These are phyloP conservation scores for Aspidapion aeneum DNA, from an alignment of 2,888 invertebrate species.

Conservation along the genomic window DNA sequence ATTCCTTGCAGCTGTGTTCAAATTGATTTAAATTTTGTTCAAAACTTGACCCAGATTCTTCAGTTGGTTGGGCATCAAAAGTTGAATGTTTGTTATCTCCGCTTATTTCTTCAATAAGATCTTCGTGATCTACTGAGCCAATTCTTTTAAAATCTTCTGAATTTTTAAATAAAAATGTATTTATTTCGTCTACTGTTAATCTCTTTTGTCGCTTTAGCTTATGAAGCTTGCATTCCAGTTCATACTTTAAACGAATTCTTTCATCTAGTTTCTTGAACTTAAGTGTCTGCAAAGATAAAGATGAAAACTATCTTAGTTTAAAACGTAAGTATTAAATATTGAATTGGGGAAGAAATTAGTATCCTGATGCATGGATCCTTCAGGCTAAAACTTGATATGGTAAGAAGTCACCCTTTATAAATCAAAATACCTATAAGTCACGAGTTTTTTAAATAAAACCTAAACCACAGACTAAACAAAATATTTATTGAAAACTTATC, in stretches of 20 bases:
- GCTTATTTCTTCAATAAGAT: slow-evolving; percentile 1
- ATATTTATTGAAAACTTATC: too few species aligned
- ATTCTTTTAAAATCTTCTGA: slow-evolving; percentile 14
- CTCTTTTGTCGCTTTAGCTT: slow-evolving; percentile 34
- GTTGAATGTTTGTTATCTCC: slow-evolving; percentile 14
- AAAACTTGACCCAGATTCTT: too few species aligned
- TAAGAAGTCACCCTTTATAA: too few species aligned
- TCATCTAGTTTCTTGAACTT: slow-evolving; percentile 26
- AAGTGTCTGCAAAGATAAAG: slow-evolving; percentile 31
- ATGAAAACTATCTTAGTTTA: neutral
- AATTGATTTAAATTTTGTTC: too few species aligned
- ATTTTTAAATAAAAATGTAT: slow-evolving; percentile 31
- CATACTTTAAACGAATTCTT: slow-evolving; percentile 37
- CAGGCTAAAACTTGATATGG: too few species aligned
- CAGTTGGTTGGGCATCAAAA: too few species aligned
- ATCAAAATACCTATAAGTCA: too few species aligned
- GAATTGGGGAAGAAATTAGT: too few species aligned
- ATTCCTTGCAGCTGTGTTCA: too few species aligned
- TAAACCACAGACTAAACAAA: too few species aligned
- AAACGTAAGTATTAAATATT: neutral
- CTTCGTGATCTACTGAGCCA: neutral
- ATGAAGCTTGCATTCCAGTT: slow-evolving; percentile 39
- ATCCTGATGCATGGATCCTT: too few species aligned
- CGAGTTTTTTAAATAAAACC: too few species aligned
- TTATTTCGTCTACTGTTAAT: slow-evolving; percentile 31